Percentiles rank a stretch among this genome's conserved stretches.
Evolutionary conservation across 1,140 invertebrate species (phyloP).

Genomic region (Samia ricini): DNA sequence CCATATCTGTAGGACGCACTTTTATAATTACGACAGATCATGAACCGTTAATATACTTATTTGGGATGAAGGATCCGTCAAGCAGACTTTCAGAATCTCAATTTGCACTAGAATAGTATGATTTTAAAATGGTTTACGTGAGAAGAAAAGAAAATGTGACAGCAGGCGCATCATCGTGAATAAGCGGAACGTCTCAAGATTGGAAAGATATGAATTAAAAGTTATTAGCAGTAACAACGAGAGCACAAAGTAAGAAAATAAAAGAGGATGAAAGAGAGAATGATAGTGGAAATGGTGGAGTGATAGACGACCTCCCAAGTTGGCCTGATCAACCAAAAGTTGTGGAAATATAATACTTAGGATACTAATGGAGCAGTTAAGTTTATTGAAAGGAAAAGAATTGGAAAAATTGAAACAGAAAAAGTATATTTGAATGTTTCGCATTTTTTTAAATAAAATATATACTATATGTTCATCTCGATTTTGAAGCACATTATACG

Average conservation of each 20-base stretch:
- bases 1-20: conserved; percentile 49
- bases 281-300: conserved; percentile 1
- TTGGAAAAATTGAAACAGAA: conserved; percentile 5
- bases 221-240: conserved; percentile 55
- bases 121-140: too few relatives aligned
- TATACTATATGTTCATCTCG: conserved; percentile 17
- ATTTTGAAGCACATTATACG: too few relatives aligned
- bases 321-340: conserved; percentile 1
- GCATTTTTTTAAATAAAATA: conserved; percentile 10
- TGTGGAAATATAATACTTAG: not conserved
- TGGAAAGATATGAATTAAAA: too few relatives aligned
- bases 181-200: too few relatives aligned
- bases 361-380: not conserved
- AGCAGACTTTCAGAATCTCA: conserved; percentile 54
- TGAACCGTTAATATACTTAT: too few relatives aligned
- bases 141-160: too few relatives aligned
- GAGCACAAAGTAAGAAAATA: conserved; percentile 29
- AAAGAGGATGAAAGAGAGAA: not conserved
- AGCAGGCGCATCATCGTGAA: too few relatives aligned
- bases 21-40: conserved; percentile 42
- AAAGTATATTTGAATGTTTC: conserved; percentile 9
- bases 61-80: conserved; percentile 42
- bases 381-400: not conserved
- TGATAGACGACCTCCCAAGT: not conserved
- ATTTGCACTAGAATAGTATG: too few relatives aligned